Base-by-base conservation (phyloP, 2,113 vertebrate genomes). In the Rhinolophus sinicus region DNA sequence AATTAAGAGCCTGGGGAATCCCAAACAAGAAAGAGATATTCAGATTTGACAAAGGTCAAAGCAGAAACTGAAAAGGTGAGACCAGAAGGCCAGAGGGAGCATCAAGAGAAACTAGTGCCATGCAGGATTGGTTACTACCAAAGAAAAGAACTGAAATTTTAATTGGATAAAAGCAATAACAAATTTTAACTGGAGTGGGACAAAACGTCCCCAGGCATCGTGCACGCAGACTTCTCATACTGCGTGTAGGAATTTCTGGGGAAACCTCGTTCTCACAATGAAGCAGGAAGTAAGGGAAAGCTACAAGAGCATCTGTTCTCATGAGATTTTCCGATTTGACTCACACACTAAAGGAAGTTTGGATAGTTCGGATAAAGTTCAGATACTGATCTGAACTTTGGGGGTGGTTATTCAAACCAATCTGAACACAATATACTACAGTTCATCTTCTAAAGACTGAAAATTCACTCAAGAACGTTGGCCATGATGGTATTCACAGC, bases 211-310 rank as follows among this genome's bases (percentile, higher is more conserved):
- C 26, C 11, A 22, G 16, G n/a, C 58, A 54, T 35, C n/a, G 3
- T 19, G 19, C 28, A 6, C 33, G 64, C 60, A 35, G 50, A 67
- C 16, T 35, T 54, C 35, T 56, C 15, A 28, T 40, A 64, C 8
- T 50, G 64, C 6, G 0, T 65, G 6, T 58, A 64, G 88, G 85
- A 56, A 44, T 82, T 90, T 95, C 81, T 80, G 35, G 81, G 86
- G 90, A 94, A 91, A 84, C 28, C 52, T 81, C 60, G 0, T 93
- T 98, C 90, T 97, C 80, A 62, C 89, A 97, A 93, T 35, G 0
- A 92, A 28, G 4, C 81, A 94, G 97, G 76, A 98, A 98, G 84
- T 0, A 0, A 96, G 70, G 62, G 50, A 92, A 92, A 93, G 30
- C 15, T 93, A 2, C 0, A 14, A 95, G 83, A 82, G 80, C 94